Conservation (phyloP, 1,140 invertebrate species). For the Hylaeus anthracinus region DNA sequence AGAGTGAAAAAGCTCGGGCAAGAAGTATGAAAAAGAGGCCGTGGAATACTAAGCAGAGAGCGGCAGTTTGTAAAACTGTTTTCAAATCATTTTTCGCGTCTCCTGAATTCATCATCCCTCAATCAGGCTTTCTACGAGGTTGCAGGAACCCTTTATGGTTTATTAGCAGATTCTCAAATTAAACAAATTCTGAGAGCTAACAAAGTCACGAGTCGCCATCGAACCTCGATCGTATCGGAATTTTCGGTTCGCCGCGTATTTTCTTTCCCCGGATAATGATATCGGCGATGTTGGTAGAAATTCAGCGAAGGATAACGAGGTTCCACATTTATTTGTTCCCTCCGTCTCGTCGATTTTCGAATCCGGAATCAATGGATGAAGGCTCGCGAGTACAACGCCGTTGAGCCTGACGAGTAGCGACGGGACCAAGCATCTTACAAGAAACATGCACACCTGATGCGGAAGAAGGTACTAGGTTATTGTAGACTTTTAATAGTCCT, state of each 20-base stretch:
- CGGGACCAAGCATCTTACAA: not conserved
- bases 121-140: too few species aligned
- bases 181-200: not conserved
- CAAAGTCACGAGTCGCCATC: not conserved
- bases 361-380: constrained; percentile 16
- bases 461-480: too few species aligned
- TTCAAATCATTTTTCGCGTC: too few species aligned
- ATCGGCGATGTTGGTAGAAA: not conserved
- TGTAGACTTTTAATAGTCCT: too few species aligned
- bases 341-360: constrained; percentile 11
- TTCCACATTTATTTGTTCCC: not conserved
- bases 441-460: too few species aligned
- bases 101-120: too few species aligned
- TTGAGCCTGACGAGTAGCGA: constrained; percentile 23
- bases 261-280: constrained; percentile 9
- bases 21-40: too few species aligned
- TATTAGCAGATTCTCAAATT: not conserved
- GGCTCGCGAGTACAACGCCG: constrained; percentile 15
- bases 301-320: not conserved
- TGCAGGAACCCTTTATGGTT: too few species aligned
- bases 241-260: not conserved
- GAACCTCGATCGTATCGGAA: not conserved
- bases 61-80: too few species aligned
- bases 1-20: too few species aligned
- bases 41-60: too few species aligned